These are phyloP conservation scores for Equus quagga DNA, from an alignment of 2,113 vertebrate species.

Conservation along the genomic window DNA sequence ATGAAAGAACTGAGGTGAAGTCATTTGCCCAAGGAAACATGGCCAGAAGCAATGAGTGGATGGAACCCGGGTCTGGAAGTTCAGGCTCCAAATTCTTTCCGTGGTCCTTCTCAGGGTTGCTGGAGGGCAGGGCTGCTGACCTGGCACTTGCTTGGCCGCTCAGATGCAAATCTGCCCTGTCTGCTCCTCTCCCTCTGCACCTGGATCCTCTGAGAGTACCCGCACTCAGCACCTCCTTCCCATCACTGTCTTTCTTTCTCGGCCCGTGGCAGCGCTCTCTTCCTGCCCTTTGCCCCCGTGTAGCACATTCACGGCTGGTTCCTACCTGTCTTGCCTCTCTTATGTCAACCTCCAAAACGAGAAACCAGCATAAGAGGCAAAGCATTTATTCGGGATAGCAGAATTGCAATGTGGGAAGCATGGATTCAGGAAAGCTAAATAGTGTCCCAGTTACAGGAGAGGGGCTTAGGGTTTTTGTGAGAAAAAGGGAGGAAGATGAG, in stretches of 20 bases:
- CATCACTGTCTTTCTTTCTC: too few relatives aligned
- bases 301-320: rapidly evolving
- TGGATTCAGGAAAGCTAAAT: too few relatives aligned
- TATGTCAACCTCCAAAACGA: too few relatives aligned
- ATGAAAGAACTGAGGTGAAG: not conserved
- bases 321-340: not conserved
- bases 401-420: too few relatives aligned
- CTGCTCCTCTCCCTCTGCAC: not conserved
- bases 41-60: too few relatives aligned
- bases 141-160: rapidly evolving
- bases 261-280: not conserved
- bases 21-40: not conserved
- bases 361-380: too few relatives aligned
- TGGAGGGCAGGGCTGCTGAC: rapidly evolving
- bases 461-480: too few relatives aligned
- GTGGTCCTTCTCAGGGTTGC: not conserved
- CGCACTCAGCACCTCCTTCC: not conserved
- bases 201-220: too few relatives aligned
- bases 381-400: too few relatives aligned
- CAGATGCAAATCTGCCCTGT: not conserved
- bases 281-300: not conserved
- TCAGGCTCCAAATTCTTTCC: not conserved
- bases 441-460: too few relatives aligned
- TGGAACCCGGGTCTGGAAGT: not conserved
- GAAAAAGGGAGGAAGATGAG: too few relatives aligned